A percentile compares a stretch with the other conserved stretches of the same genome.
phyloP scores from a whole-genome alignment of 2,888 invertebrate genomes.

The Seira musarum region DNA sequence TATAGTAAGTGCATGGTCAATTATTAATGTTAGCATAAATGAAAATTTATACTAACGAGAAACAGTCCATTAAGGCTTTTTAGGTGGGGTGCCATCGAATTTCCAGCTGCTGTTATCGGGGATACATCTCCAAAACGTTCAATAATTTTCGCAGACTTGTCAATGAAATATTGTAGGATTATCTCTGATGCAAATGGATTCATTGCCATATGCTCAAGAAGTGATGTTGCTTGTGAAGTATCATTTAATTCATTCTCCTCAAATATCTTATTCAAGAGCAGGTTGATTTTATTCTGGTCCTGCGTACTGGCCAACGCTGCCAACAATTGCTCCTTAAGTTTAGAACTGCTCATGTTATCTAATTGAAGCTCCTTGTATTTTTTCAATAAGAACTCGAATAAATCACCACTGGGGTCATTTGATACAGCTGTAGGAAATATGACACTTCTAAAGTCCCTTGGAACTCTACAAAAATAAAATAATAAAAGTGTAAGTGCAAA shows the following conservation, averaged over 20 bases:
- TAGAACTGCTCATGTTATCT: neutral
- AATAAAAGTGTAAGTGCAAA: neutral
- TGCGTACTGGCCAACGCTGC: constrained; percentile 24
- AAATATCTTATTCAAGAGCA: constrained; percentile 22
- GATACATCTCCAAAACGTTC: constrained; percentile 22
- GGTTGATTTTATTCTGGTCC: constrained; percentile 29
- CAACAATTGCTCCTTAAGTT: constrained; percentile 6
- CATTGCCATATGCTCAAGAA: constrained; percentile 29
- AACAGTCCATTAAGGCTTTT: constrained; percentile 38
- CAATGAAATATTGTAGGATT: constrained; percentile 33
- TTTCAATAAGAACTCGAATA: constrained; percentile 32
- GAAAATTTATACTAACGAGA: constrained; percentile 20
- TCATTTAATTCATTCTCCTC: constrained; percentile 7
- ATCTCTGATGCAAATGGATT: constrained; percentile 29
- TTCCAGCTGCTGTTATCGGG: constrained; percentile 21
- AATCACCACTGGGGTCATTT: neutral
- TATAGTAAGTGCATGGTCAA: too few species aligned
- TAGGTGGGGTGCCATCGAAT: constrained; percentile 33
- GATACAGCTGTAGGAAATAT: constrained; percentile 28
- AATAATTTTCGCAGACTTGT: constrained; percentile 27
- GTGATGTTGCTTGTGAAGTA: neutral
- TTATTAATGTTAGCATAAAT: constrained; percentile 4
- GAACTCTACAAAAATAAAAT: constrained; percentile 2
- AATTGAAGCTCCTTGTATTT: constrained; percentile 14
- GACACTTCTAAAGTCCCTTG: constrained; percentile 25